phyloP scores from a whole-genome alignment of 2,888 invertebrate genomes.

The Hemaris fuciformis region DNA sequence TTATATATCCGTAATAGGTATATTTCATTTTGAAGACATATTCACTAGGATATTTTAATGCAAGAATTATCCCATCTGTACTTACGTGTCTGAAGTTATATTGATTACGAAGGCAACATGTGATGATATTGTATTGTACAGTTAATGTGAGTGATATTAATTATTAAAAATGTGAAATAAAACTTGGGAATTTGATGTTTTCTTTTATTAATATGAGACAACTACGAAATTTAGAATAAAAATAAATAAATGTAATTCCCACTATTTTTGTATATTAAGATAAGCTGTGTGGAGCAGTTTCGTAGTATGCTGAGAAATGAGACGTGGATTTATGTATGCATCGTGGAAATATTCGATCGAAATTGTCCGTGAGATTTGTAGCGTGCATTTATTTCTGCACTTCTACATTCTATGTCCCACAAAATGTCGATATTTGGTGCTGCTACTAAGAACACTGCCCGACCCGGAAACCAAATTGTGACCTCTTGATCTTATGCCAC shows the following conservation, averaged over 20 bases:
- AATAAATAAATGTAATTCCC: background rate
- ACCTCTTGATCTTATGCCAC: too few species aligned
- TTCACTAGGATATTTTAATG: background rate
- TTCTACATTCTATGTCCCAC: too few species aligned
- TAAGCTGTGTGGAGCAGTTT: too few species aligned
- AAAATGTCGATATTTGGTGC: too few species aligned
- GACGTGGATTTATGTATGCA: too few species aligned
- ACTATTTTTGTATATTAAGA: too few species aligned
- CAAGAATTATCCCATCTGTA: slow-evolving; percentile 53
- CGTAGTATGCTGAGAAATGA: too few species aligned
- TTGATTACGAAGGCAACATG: slow-evolving; percentile 50
- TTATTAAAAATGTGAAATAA: slow-evolving; percentile 44
- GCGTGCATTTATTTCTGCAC: too few species aligned
- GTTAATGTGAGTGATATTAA: slow-evolving; percentile 52
- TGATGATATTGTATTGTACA: slow-evolving; percentile 59
- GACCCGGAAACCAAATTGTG: too few species aligned
- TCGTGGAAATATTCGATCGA: too few species aligned
- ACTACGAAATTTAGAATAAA: background rate
- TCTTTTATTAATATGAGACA: slow-evolving; percentile 16
- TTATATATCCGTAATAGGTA: background rate
- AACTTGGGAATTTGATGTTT: slow-evolving; percentile 34
- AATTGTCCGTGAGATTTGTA: too few species aligned
- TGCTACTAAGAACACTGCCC: too few species aligned
- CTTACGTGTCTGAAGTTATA: slow-evolving; percentile 61
- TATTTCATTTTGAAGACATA: background rate